Base-by-base conservation (phyloP, 2,113 vertebrate species). In the Trinectes maculatus region DNA sequence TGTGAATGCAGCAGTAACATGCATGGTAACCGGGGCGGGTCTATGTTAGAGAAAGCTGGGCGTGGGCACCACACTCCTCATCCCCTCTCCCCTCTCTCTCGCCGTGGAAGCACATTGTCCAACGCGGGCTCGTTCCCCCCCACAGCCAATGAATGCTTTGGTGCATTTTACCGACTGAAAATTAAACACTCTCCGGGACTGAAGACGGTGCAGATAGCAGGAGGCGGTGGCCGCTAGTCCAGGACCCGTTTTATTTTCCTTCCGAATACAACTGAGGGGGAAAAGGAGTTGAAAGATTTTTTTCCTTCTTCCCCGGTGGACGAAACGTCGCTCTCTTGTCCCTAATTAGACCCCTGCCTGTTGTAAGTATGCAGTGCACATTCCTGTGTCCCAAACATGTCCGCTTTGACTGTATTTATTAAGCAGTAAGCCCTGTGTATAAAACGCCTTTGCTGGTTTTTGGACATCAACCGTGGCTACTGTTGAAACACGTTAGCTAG, bases 41-140 rank as follows among this genome's bases (percentile, higher is more conserved):
- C 85, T 73, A 60, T 78, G 87, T 78, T 48, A 80, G 83, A 71
- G 77, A 46, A 79, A 80, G 85, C 89, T 92, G 92, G 92, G 92
- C 91, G 93, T 92, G 91, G 92, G 89, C 89, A 88, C 73, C 21
- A 42, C 80, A 39, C 64, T 83, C 69, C 71, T 70, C 85, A 71
- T 82, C 80, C 61, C 81, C 59, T 71, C 66, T 58, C 47, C 60
- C 60, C 51, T 69, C 59, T 72, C 71, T 74, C 73, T 72, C 71
- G 74, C 43, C 25, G 46, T 6, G 46, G 61, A 81, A 89, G 88
- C 90, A 92, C 90, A 92, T 92, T 92, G 92, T 92, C 89, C 85
- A 77, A 65, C 74, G 78, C 74, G 84, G 86, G 58, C 82, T 66
- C 74, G 5, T 79, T 74, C 44, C 64, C 11, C 63, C 65, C 61